Percentiles rank a stretch among this genome's conserved stretches.
phyloP scores from a whole-genome alignment of 2,888 invertebrate genomes.

The Nyleta sp. region DNA sequence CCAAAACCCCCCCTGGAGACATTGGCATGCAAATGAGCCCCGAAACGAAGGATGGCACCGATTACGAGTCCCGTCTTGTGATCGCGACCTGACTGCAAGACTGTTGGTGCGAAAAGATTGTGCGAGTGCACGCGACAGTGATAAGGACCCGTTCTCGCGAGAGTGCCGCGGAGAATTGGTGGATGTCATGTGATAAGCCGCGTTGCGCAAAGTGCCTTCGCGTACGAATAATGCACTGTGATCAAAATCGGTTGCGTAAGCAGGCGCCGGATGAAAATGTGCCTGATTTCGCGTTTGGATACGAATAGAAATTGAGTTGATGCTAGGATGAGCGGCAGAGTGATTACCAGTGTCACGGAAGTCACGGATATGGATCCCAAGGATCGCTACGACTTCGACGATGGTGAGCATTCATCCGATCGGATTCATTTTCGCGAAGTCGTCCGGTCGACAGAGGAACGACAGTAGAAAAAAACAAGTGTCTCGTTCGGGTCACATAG shows the following conservation, averaged over 20 bases:
- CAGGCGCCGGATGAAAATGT: constrained; percentile 43
- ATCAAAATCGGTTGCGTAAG: constrained; percentile 58
- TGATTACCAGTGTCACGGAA: constrained; percentile 75
- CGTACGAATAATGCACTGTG: constrained; percentile 54
- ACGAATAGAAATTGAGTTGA: constrained; percentile 24
- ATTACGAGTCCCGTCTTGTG: too few relatives aligned
- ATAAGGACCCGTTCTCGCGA: constrained; percentile 11
- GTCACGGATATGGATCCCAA: constrained; percentile 77
- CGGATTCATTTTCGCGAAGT: too few relatives aligned
- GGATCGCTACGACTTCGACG: constrained; percentile 78
- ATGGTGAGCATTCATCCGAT: constrained; percentile 71
- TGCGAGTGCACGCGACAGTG: neutral
- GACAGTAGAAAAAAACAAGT: too few relatives aligned
- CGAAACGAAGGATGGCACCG: too few relatives aligned
- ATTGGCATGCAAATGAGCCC: too few relatives aligned
- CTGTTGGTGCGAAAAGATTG: too few relatives aligned
- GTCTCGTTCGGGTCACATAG: too few relatives aligned
- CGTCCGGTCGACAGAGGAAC: too few relatives aligned
- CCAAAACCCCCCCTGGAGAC: too few relatives aligned
- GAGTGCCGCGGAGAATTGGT: neutral
- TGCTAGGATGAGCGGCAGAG: constrained; percentile 72
- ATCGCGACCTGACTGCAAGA: too few relatives aligned
- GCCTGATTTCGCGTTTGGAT: constrained; percentile 43
- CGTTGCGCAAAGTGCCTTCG: constrained; percentile 56
- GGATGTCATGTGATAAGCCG: constrained; percentile 38